Evolutionary conservation across 2,113 vertebrate species (phyloP), one percentile per base, ranked within the genome.

Genomic region (Rhombomys opimus): DNA sequence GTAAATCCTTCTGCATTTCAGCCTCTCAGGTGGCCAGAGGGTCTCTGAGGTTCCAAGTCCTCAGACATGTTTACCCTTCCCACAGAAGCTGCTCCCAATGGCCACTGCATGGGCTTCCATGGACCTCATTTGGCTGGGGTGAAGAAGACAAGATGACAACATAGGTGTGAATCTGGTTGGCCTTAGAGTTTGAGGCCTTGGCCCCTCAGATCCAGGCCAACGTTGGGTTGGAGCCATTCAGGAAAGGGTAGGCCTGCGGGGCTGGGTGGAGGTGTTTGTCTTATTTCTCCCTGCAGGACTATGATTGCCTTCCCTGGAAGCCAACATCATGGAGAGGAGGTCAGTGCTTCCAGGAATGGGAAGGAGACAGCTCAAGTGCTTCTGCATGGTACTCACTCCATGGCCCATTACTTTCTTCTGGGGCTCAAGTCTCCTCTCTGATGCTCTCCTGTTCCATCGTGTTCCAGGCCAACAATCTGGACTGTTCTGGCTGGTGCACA

Each of bases 21-120:
- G 35, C 35, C 15, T 50, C 75, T 11, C 17, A 23, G 35, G 50
- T 27, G 2, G 27, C 22, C 7, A 50, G 84, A 41, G 46, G 18
- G 11, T 35, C 3, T 22, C 2, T 59, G 35, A 54, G 84, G 65
- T 38, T 38, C 54, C 25, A 75, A 7, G 30, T 67, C 46, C 35
- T 2, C 7, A 35, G 57, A 38, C 2, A 12, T 17, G 30, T 23
- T 59, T 22, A 8, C 35, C 35, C 27, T 30, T 75, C n/a, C 25
- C 67, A n/a, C 6, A 22, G 61, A 46, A 41, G 20, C 35, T 11
- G 9, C 54, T 12, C 6, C 15, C 5, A 10, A 32, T 35, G 15
- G 4, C 30, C 4, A 0, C 75, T 50, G 6, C 0, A 4, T 38
- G 59, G 54, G 20, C 70, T 63, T 75, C 11, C 0, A 9, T 54